A percentile compares a stretch with the other conserved stretches of the same genome.
Conservation (phyloP, 2,797 vertebrate genomes). For the Girardinus metallicus region DNA sequence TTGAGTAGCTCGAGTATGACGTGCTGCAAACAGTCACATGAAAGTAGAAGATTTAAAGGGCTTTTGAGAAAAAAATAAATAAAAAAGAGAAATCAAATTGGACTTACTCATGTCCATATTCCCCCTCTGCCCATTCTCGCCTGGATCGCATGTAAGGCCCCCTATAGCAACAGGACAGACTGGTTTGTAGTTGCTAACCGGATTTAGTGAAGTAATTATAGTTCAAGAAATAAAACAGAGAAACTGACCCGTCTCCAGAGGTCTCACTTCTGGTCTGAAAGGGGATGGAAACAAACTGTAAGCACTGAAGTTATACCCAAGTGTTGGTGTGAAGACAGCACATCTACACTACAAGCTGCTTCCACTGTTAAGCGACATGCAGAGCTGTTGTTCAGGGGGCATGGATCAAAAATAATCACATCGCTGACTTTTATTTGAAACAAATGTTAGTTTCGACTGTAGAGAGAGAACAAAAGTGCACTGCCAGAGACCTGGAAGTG, state of each 20-base stretch:
- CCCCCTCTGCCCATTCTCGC: constrained; percentile 50
- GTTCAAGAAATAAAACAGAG: neutral
- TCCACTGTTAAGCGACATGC: neutral
- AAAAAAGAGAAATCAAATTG: no score
- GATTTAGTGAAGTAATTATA: neutral
- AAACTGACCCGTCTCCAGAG: constrained; percentile 62
- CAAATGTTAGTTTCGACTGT: neutral
- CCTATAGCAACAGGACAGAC: constrained; percentile 32
- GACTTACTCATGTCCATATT: constrained; percentile 60
- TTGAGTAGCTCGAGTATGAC: constrained; percentile 46
- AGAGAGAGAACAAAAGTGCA: neutral
- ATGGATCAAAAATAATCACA: neutral
- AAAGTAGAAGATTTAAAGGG: no score
- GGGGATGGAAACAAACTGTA: neutral
- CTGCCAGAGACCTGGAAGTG: neutral
- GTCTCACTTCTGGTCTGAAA: constrained; percentile 56
- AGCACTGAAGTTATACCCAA: neutral
- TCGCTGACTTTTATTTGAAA: neutral
- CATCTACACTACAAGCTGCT: neutral
- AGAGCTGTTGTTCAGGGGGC: neutral
- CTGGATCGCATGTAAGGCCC: constrained; percentile 53
- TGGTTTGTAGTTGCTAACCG: neutral
- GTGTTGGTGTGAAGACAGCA: neutral
- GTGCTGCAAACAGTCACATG: constrained; percentile 37
- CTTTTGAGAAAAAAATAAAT: neutral